These are phyloP conservation scores for Elysia crispata DNA, from an alignment of 2,888 invertebrate species.

Conservation along the genomic window DNA sequence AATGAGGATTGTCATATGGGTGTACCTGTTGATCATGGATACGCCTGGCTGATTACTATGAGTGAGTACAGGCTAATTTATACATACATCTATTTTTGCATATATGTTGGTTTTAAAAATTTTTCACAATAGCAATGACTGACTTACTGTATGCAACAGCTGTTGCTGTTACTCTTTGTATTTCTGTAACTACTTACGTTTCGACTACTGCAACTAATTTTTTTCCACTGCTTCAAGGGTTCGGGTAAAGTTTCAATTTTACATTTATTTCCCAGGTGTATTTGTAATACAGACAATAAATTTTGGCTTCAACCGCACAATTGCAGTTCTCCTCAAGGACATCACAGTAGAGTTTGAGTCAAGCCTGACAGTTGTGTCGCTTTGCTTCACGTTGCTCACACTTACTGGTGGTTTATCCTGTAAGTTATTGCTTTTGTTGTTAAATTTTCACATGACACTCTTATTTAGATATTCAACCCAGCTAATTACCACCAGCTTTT, in stretches of 20 bases:
- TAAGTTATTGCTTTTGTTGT: constrained; percentile 7
- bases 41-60: constrained; percentile 39
- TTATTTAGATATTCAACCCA: too few species aligned
- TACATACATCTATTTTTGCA: too few species aligned
- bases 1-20: background rate
- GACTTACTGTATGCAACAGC: too few species aligned
- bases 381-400: constrained; percentile 36
- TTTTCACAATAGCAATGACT: too few species aligned
- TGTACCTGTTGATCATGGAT: constrained; percentile 42
- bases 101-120: too few species aligned
- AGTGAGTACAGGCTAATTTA: constrained; percentile 26
- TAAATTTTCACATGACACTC: too few species aligned
- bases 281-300: constrained; percentile 3
- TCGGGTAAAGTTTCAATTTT: background rate
- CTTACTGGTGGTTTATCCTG: constrained; percentile 32
- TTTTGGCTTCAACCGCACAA: constrained; percentile 30
- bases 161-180: too few species aligned
- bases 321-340: constrained; percentile 42
- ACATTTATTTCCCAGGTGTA: constrained; percentile 2
- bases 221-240: background rate
- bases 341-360: constrained; percentile 36
- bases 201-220: too few species aligned
- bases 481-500: too few species aligned
- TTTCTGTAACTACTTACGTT: too few species aligned
- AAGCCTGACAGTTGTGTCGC: constrained; percentile 15